Base-by-base conservation (phyloP, 92 coral and sea anemone genomes). In the Diadumene lineata region DNA sequence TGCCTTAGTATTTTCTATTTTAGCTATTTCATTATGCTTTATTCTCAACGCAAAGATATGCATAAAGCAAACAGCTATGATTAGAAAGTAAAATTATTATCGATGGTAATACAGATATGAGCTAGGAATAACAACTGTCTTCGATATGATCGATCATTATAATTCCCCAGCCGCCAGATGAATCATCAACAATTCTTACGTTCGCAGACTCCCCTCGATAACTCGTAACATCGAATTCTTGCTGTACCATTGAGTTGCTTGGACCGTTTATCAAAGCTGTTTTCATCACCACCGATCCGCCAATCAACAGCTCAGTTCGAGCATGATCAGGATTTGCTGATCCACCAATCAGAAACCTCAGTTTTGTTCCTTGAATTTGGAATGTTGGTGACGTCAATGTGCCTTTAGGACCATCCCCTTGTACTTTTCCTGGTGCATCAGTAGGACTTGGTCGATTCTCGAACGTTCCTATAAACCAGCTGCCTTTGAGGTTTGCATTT, bases 301-400 rank as follows among this genome's bases (percentile, higher is more conserved):
- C 78, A 63, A 72, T 55, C 69, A 60, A 23, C 43, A 84, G 76
- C 53, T 84, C 88, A 16, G 68, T 80, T 0, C 84, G 56, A 2
- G 7, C 24, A 0, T 30, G 7, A 7, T 22, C 9, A 0, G 55
- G 11, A 3, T 22, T 11, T 7, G 84, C 63, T 1, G 80, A 34
- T 9, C 88, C 88, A 46, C 84, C 88, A 67, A 84, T 79, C 43
- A 68, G 73, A 73, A 84, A 79, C 48, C 31, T 70, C 6, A 84
- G 31, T 1, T 56, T 29, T 19, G 53, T 19, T 18, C 76, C 77
- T 2, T 16, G 17, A 22, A 77, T 82, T 13, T 56, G 60, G 31
- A 82, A 82, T 43, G 11, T 21, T 9, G 78, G 74, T 69, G 87
- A 82, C 68, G 87, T 76, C 73, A 82, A 23, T 1, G 87, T 76